Percentiles rank a stretch among this genome's conserved stretches.
Evolutionary conservation across 2,797 vertebrate genomes (phyloP).

Genomic region (Mormyrus proboscirostris): DNA sequence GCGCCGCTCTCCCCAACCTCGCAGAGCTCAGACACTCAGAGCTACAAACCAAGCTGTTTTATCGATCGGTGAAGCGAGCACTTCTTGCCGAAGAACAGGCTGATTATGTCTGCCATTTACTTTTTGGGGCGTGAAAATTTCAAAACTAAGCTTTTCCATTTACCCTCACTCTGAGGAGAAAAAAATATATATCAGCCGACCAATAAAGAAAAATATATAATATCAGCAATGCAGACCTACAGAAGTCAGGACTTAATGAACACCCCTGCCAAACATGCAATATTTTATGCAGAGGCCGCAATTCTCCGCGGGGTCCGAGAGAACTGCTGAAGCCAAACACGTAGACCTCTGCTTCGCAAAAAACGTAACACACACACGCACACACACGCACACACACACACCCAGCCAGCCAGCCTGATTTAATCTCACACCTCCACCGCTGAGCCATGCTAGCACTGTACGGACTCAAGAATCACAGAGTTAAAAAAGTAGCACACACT

Average conservation of each 20-base stretch:
- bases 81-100: background rate
- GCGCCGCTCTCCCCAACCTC: too few relatives aligned
- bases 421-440: background rate
- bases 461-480: background rate
- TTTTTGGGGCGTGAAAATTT: background rate
- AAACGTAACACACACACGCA: background rate
- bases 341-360: background rate
- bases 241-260: constrained; percentile 2
- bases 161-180: background rate
- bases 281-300: background rate
- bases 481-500: background rate
- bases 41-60: background rate
- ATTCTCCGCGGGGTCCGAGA: background rate
- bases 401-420: background rate
- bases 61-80: background rate
- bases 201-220: constrained; percentile 6
- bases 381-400: background rate
- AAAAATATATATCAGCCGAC: background rate
- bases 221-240: constrained; percentile 1
- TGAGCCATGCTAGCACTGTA: background rate
- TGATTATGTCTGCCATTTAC: background rate
- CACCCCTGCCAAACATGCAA: background rate
- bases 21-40: background rate
- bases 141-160: background rate
- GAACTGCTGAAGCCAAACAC: background rate